Conservation (phyloP, 2,113 vertebrate genomes). For the Penelope pileata region DNA sequence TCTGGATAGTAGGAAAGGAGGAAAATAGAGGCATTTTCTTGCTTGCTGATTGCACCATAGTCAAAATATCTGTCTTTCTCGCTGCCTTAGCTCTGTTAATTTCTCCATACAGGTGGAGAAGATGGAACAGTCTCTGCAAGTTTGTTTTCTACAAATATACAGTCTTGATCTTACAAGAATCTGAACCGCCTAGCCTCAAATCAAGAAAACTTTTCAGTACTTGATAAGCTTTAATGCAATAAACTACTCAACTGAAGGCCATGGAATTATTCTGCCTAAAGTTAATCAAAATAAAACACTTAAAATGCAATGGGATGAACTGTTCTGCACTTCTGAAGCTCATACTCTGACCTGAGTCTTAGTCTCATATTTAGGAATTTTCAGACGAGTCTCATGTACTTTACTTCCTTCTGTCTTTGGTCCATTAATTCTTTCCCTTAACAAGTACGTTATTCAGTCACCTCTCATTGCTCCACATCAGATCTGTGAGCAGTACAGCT, state of each 20-base stretch:
- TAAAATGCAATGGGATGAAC: not conserved
- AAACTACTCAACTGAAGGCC: not conserved
- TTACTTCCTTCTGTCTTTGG: conserved; percentile 40
- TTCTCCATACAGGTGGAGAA: not conserved
- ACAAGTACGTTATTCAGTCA: conserved; percentile 8
- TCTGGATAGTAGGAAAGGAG: not conserved
- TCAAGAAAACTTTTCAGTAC: not conserved
- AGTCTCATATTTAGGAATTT: not conserved
- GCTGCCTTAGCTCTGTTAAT: not conserved
- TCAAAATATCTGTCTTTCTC: not conserved
- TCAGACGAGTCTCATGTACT: conserved; percentile 22
- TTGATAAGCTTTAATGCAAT: not conserved
- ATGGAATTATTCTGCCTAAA: not conserved
- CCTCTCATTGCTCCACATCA: conserved; percentile 21
- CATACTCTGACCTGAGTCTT: not conserved
- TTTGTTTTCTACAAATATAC: not conserved
- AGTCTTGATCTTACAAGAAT: not conserved
- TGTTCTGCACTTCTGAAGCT: not conserved
- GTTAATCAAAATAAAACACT: not conserved
- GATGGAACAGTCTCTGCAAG: not conserved
- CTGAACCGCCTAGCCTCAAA: not conserved
- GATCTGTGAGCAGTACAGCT: conserved; percentile 41
- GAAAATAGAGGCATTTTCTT: not conserved
- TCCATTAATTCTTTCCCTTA: conserved; percentile 24
- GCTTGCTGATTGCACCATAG: not conserved